phyloP scores from a whole-genome alignment of 2,797 vertebrate species.

The Lepus townsendii region DNA sequence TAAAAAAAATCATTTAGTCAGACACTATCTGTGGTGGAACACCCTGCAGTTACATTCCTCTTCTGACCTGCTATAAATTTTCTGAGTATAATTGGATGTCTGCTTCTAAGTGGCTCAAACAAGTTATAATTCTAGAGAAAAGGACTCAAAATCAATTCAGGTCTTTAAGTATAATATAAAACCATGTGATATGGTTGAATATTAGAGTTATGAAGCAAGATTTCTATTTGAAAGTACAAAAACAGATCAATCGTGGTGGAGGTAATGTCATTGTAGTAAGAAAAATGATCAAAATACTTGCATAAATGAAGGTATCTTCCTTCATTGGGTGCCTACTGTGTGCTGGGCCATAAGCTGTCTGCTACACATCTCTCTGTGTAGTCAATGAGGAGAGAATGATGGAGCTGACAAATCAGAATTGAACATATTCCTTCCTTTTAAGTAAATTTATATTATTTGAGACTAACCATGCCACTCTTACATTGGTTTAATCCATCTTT shows the following conservation, averaged over 20 bases:
- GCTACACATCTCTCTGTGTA: not conserved
- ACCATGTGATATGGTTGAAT: not conserved
- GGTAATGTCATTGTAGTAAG: not conserved
- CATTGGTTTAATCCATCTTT: constrained; percentile 59
- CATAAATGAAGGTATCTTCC: not conserved
- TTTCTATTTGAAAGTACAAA: not conserved
- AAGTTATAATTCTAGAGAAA: constrained; percentile 45
- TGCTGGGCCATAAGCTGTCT: not conserved
- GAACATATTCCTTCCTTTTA: not conserved
- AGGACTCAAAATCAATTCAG: constrained; percentile 57
- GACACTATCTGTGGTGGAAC: not conserved
- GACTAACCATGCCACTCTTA: not conserved
- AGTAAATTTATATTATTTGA: not conserved
- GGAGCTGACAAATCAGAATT: not conserved
- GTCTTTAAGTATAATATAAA: constrained; percentile 39
- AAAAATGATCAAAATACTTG: constrained; percentile 39
- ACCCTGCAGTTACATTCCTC: not conserved
- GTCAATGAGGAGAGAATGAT: not conserved
- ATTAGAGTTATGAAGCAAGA: constrained; percentile 8
- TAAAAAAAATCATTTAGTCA: not conserved
- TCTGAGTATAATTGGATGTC: constrained; percentile 48
- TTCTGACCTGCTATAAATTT: constrained; percentile 23
- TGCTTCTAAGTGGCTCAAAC: constrained; percentile 33
- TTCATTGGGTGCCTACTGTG: not conserved
- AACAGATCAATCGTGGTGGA: not conserved